These are phyloP conservation scores for Narcine bancroftii DNA, from an alignment of 2,113 vertebrate species.

Conservation along the genomic window DNA sequence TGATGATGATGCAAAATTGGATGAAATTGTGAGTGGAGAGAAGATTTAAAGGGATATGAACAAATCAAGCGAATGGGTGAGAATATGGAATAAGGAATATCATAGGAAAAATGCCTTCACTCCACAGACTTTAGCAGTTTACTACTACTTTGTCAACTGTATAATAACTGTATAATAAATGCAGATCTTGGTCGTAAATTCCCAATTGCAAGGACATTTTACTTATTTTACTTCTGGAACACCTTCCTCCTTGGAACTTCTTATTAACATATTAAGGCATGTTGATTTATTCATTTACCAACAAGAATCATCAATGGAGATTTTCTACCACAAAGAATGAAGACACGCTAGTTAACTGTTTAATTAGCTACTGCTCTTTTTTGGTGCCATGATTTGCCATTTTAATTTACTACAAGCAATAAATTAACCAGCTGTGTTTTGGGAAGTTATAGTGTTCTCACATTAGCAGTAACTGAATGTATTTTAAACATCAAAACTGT, in stretches of 20 bases:
- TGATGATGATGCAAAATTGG: too few species aligned
- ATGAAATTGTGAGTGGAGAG: too few species aligned
- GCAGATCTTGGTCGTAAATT: too few species aligned
- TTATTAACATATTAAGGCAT: neutral
- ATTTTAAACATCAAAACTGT: neutral
- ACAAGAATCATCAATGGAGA: neutral
- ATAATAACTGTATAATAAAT: too few species aligned
- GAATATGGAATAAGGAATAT: too few species aligned
- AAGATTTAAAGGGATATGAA: too few species aligned
- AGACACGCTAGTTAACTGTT: neutral
- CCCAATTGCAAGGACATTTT: too few species aligned
- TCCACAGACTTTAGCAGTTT: too few species aligned
- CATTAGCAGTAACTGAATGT: neutral
- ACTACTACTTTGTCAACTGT: too few species aligned
- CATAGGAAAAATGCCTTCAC: too few species aligned
- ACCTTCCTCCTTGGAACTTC: neutral
- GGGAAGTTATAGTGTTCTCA: neutral
- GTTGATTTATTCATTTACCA: neutral
- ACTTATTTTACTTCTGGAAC: neutral
- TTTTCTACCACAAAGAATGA: neutral
- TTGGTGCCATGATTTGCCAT: neutral
- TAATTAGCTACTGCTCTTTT: neutral
- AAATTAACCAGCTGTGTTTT: neutral
- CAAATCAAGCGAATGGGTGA: too few species aligned
- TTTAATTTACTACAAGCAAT: neutral